Percentiles rank a stretch among this genome's conserved stretches.
Conservation (phyloP, 2,797 vertebrate species). For the Pempheris klunzingeri region DNA sequence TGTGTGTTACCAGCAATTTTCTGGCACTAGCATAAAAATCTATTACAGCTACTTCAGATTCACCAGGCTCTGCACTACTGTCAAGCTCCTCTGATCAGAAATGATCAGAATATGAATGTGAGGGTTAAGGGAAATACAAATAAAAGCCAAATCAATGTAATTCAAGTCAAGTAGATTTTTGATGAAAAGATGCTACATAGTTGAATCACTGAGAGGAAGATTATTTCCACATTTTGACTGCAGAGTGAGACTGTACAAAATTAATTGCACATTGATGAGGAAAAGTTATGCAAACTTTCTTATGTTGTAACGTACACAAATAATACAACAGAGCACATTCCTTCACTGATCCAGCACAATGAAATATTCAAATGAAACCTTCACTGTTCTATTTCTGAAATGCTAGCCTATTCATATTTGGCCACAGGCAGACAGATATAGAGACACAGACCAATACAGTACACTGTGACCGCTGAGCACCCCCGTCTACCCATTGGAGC, state of each 20-base stretch:
- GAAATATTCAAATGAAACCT: not conserved
- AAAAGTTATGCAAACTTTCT: no score
- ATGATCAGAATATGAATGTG: not conserved
- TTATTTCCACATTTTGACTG: conserved; percentile 1
- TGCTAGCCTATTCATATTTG: not conserved
- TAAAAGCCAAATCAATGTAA: not conserved
- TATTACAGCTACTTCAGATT: not conserved
- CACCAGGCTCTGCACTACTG: not conserved
- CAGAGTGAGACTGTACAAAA: not conserved
- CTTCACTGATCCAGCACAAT: not conserved
- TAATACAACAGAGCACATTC: not conserved
- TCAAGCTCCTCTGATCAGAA: not conserved
- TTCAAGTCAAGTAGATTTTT: no score
- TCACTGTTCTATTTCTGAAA: not conserved
- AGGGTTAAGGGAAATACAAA: not conserved
- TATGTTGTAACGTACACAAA: not conserved
- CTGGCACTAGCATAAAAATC: not conserved
- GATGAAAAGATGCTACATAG: not conserved
- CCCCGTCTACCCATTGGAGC: conserved; percentile 7
- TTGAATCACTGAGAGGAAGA: not conserved
- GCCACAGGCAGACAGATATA: not conserved
- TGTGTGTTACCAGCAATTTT: not conserved
- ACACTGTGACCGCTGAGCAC: not conserved
- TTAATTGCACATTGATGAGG: not conserved
- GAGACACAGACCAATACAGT: not conserved